Evolutionary conservation across 2,797 vertebrate genomes (phyloP).

Genomic region (Oreonectes daqikongensis): DNA sequence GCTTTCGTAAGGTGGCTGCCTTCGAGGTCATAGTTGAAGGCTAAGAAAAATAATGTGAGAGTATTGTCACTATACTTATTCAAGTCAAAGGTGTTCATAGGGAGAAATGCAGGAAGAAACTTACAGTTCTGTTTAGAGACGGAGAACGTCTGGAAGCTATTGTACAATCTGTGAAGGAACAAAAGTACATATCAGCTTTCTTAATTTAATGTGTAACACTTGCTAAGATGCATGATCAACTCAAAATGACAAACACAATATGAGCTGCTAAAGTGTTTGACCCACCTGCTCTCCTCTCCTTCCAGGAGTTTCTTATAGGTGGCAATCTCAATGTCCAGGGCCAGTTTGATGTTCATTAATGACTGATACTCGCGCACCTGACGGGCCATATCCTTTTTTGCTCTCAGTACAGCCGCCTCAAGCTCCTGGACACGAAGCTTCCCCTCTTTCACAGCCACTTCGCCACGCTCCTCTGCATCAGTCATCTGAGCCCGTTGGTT

Average conservation of each 20-base stretch:
- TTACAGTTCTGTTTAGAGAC: slow-evolving; percentile 72
- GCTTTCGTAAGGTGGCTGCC: slow-evolving; percentile 12
- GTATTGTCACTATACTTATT: not conserved
- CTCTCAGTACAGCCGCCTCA: slow-evolving; percentile 84
- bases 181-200: not conserved
- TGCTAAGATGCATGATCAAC: not conserved
- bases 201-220: not conserved
- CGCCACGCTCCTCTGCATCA: slow-evolving; percentile 75
- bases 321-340: slow-evolving; percentile 91
- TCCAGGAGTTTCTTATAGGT: slow-evolving; percentile 80
- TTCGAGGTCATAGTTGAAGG: slow-evolving; percentile 27
- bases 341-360: slow-evolving; percentile 89
- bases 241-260: not conserved
- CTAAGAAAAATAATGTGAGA: not conserved
- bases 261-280: not conserved
- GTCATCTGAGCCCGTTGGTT: slow-evolving; percentile 67
- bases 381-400: slow-evolving; percentile 88
- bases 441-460: slow-evolving; percentile 76
- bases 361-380: slow-evolving; percentile 89
- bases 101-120: slow-evolving; percentile 39
- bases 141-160: slow-evolving; percentile 69
- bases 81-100: not conserved
- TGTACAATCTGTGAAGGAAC: slow-evolving; percentile 63
- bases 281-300: slow-evolving; percentile 77
- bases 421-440: slow-evolving; percentile 80